Evolutionary conservation across 2,888 invertebrate species (phyloP).

Genomic region (Ornithoptera alexandrae): DNA sequence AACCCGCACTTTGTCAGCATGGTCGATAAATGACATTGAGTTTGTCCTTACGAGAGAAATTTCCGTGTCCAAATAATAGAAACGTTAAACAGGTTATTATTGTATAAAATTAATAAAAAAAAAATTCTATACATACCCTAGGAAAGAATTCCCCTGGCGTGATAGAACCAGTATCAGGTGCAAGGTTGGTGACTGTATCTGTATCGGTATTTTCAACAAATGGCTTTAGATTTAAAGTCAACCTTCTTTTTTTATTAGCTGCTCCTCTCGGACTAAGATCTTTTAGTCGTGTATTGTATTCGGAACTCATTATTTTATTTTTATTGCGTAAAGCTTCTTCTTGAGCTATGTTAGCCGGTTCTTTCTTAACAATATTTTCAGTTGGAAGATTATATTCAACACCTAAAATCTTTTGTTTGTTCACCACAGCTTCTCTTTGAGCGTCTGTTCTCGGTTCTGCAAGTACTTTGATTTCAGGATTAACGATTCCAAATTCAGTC

Average conservation of each 20-base stretch:
- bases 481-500: slow-evolving; percentile 47
- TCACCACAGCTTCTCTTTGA: slow-evolving; percentile 80
- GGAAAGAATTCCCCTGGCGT: slow-evolving; percentile 70
- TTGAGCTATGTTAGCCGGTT: slow-evolving; percentile 60
- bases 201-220: slow-evolving; percentile 45
- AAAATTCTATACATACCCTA: slow-evolving; percentile 47
- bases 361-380: slow-evolving; percentile 42
- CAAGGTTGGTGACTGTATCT: slow-evolving; percentile 38
- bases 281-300: slow-evolving; percentile 41
- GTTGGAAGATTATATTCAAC: slow-evolving; percentile 79
- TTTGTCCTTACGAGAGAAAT: too few relatives aligned
- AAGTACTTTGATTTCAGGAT: slow-evolving; percentile 28
- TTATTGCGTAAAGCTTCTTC: slow-evolving; percentile 65
- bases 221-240: slow-evolving; percentile 69
- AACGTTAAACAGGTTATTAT: too few relatives aligned
- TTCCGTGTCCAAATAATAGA: too few relatives aligned
- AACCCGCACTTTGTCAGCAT: too few relatives aligned
- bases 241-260: slow-evolving; percentile 48
- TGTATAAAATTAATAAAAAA: too few relatives aligned
- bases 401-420: slow-evolving; percentile 81
- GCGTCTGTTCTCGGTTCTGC: slow-evolving; percentile 63
- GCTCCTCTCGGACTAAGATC: slow-evolving; percentile 41
- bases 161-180: slow-evolving; percentile 52
- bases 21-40: too few relatives aligned
- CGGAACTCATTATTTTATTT: slow-evolving; percentile 49